Conservation (phyloP, 1,140 invertebrate species). For the Hyles vespertilio region DNA sequence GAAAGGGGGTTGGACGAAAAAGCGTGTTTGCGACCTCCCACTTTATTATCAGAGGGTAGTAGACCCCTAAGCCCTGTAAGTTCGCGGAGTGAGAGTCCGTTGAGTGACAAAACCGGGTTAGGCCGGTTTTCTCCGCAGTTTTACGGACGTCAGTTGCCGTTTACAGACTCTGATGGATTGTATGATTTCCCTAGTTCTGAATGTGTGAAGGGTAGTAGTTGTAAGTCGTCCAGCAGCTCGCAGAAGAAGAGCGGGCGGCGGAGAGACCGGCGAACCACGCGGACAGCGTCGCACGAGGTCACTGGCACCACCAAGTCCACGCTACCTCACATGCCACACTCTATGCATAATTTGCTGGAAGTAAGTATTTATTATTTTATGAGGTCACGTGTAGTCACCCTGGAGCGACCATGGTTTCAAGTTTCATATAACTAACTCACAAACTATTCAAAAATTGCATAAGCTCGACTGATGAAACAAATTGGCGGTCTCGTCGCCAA, state of each 20-base stretch:
- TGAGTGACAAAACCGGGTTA: slow-evolving; percentile 81
- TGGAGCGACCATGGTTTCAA: too few species aligned
- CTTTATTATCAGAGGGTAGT: slow-evolving; percentile 78
- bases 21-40: slow-evolving; percentile 78
- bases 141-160: slow-evolving; percentile 80
- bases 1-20: slow-evolving; percentile 74
- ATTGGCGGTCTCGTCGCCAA: too few species aligned
- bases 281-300: slow-evolving; percentile 65
- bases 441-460: too few species aligned
- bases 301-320: slow-evolving; percentile 69
- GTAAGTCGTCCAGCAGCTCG: slow-evolving; percentile 56
- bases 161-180: slow-evolving; percentile 85
- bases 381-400: too few species aligned
- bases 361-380: slow-evolving; percentile 31
- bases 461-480: too few species aligned
- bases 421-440: too few species aligned
- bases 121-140: slow-evolving; percentile 82
- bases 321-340: slow-evolving; percentile 71
- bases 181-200: slow-evolving; percentile 87
- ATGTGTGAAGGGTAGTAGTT: slow-evolving; percentile 69
- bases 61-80: slow-evolving; percentile 82
- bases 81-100: slow-evolving; percentile 84
- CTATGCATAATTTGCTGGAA: slow-evolving; percentile 72
- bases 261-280: slow-evolving; percentile 61
- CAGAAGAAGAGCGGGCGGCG: slow-evolving; percentile 76